Conservation (phyloP, 1,140 invertebrate species). For the Pseudomyrmex pallidus region DNA sequence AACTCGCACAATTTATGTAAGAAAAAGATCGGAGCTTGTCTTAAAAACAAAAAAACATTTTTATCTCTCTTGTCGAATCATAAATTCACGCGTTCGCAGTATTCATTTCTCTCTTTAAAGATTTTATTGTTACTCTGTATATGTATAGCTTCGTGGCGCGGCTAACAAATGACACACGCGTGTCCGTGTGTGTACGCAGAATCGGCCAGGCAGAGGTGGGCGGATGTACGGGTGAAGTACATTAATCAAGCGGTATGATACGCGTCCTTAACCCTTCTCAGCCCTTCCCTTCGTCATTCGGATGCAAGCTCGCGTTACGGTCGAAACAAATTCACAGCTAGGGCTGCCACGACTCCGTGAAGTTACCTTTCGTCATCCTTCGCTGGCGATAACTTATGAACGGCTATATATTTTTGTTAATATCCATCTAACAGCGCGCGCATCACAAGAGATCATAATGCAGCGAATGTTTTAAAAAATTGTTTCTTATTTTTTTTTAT, state of each 20-base stretch:
- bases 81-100: not conserved
- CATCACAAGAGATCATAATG: not conserved
- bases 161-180: conserved; percentile 64
- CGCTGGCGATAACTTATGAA: conserved; percentile 8
- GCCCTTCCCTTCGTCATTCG: conserved; percentile 44
- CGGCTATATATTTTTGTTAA: conserved; percentile 55
- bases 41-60: conserved; percentile 11
- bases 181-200: conserved; percentile 33
- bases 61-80: not conserved
- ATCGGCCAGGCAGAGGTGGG: conserved; percentile 6
- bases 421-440: not conserved
- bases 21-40: not conserved
- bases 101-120: not conserved
- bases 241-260: conserved; percentile 75
- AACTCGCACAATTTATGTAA: not conserved
- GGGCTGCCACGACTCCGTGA: conserved; percentile 22
- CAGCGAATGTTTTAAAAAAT: not conserved
- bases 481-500: not conserved
- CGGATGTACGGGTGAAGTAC: conserved; percentile 65
- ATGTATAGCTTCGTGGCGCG: not conserved
- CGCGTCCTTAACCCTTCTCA: conserved; percentile 74
- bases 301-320: conserved; percentile 4
- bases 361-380: conserved; percentile 39
- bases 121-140: conserved; percentile 19
- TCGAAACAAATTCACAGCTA: conserved; percentile 65